Conservation (phyloP, 1,140 invertebrate species). For the Mesaphorura yosii region DNA sequence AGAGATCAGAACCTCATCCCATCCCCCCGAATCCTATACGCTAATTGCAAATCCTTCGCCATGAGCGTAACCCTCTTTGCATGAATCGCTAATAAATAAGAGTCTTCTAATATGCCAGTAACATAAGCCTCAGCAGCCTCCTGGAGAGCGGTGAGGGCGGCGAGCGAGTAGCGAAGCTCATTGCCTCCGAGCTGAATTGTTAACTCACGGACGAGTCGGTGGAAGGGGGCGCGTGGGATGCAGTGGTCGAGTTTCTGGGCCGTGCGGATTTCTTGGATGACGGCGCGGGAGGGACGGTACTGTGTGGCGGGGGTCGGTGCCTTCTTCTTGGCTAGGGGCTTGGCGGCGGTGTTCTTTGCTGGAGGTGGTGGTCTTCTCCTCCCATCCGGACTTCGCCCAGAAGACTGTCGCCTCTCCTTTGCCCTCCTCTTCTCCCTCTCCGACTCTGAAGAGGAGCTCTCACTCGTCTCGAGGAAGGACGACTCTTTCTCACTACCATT, state of each 20-base stretch:
- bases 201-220: slow-evolving; percentile 46
- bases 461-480: no score
- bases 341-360: not conserved
- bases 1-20: not conserved
- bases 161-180: slow-evolving; percentile 45
- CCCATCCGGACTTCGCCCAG: no score
- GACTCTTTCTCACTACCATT: no score
- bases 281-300: not conserved
- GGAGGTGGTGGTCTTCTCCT: no score
- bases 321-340: not conserved
- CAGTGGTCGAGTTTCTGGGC: slow-evolving; percentile 41
- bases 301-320: not conserved
- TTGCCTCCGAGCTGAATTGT: slow-evolving; percentile 40
- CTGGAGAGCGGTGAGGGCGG: slow-evolving; percentile 41
- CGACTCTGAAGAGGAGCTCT: no score
- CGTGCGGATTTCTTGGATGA: not conserved
- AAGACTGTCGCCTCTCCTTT: no score
- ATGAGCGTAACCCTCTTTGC: slow-evolving; percentile 36
- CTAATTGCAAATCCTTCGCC: slow-evolving; percentile 35
- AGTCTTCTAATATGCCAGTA: slow-evolving; percentile 36
- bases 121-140: slow-evolving; percentile 37
- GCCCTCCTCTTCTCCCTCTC: no score
- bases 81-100: slow-evolving; percentile 36
- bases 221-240: slow-evolving; percentile 47
- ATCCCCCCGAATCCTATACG: slow-evolving; percentile 31